Percentiles rank a stretch among this genome's conserved stretches.
Conservation (phyloP, 2,797 vertebrate genomes). For the Macroramphosus scolopax region DNA sequence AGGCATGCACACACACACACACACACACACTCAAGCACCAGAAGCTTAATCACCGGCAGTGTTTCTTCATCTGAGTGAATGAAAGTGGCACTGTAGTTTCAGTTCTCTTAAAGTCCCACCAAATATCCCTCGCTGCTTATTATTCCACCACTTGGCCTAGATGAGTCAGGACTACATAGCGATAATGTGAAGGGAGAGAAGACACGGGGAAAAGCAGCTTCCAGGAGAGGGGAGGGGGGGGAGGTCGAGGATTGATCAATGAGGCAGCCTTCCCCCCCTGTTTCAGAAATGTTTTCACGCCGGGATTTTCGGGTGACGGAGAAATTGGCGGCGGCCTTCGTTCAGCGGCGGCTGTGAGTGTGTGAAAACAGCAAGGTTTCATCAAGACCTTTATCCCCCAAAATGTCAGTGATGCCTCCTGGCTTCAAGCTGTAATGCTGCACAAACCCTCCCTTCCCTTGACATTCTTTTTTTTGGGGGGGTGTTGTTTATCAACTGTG, state of each 20-base stretch:
- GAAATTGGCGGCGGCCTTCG: constrained; percentile 4
- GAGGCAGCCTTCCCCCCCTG: background rate
- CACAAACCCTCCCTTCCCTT: background rate
- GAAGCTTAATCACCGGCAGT: constrained; percentile 59
- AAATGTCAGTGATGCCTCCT: constrained; percentile 66
- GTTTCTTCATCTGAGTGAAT: constrained; percentile 66
- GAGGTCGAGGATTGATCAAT: constrained; percentile 43
- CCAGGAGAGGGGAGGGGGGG: background rate
- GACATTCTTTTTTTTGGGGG: too few relatives aligned
- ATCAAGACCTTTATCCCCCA: constrained; percentile 54
- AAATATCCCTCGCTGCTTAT: constrained; percentile 52
- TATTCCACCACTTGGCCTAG: constrained; percentile 55
- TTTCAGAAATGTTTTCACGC: constrained; percentile 3
- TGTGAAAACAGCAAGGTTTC: constrained; percentile 38
- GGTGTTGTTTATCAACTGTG: too few relatives aligned
- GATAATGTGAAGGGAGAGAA: constrained; percentile 17
- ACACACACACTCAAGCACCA: constrained; percentile 12
- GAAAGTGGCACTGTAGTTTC: constrained; percentile 63
- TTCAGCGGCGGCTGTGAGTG: constrained; percentile 7
- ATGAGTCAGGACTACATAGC: constrained; percentile 50
- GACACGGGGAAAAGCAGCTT: too few relatives aligned
- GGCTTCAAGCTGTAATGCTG: constrained; percentile 44
- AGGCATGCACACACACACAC: constrained; percentile 8
- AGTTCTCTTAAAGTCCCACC: constrained; percentile 53
- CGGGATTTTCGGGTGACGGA: constrained; percentile 1